phyloP scores from a whole-genome alignment of 1,140 invertebrate genomes.

The Diachasma alloeum region DNA sequence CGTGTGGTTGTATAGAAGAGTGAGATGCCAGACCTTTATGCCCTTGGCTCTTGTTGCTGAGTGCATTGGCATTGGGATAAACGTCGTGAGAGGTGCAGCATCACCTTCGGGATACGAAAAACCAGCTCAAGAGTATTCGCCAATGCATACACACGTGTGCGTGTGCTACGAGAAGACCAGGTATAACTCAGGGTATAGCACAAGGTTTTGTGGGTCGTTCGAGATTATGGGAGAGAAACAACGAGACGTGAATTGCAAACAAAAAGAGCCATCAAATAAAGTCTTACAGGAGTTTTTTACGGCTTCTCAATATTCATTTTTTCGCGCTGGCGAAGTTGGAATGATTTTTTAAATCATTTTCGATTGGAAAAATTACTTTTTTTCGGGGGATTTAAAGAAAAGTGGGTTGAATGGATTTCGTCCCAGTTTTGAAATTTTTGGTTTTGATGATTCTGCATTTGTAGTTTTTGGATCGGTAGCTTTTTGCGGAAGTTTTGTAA shows the following conservation, averaged over 20 bases:
- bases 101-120: neutral
- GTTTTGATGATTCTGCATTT: too few species aligned
- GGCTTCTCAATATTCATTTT: neutral
- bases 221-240: neutral
- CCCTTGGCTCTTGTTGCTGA: constrained; percentile 52
- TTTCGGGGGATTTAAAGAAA: too few species aligned
- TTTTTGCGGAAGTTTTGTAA: too few species aligned
- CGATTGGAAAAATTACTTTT: too few species aligned
- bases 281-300: neutral
- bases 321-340: neutral
- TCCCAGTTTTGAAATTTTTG: too few species aligned
- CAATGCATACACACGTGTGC: neutral
- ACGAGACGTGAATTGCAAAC: neutral
- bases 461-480: too few species aligned
- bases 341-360: neutral
- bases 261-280: neutral
- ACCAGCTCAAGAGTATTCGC: neutral
- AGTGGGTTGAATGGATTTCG: too few species aligned
- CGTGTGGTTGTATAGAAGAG: neutral
- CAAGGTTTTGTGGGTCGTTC: neutral
- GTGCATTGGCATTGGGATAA: constrained; percentile 47
- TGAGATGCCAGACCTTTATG: constrained; percentile 23
- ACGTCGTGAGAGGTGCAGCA: constrained; percentile 1
- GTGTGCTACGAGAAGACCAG: neutral
- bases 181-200: neutral